A percentile compares a stretch with the other conserved stretches of the same genome.
These are phyloP conservation scores for Dermatemys mawii DNA, from an alignment of 2,113 vertebrate species.

Conservation along the genomic window DNA sequence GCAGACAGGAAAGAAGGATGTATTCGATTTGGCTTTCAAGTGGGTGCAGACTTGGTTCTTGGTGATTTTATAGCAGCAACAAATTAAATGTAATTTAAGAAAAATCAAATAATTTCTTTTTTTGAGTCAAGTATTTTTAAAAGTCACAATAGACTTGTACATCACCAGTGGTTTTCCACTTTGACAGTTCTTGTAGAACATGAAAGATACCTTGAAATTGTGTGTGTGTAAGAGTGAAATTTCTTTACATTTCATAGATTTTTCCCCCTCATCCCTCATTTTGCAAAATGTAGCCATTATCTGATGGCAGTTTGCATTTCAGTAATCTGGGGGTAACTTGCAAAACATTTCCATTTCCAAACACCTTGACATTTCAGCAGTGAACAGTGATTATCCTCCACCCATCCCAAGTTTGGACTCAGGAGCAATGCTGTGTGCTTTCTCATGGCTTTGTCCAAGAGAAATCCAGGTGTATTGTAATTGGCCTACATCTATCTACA, in stretches of 20 bases:
- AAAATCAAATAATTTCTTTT: neutral
- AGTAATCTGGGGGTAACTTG: neutral
- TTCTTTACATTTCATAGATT: conserved; percentile 3
- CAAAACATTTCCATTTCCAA: conserved; percentile 8
- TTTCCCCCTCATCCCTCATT: conserved; percentile 16
- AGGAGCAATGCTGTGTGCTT: neutral
- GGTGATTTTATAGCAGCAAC: neutral
- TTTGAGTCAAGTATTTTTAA: neutral
- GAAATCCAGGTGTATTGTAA: neutral
- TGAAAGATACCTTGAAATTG: conserved; percentile 3
- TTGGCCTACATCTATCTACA: neutral
- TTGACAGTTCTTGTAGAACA: conserved; percentile 8
- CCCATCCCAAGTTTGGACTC: neutral
- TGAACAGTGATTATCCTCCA: neutral
- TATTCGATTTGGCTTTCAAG: neutral
- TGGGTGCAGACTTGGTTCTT: neutral
- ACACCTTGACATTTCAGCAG: neutral
- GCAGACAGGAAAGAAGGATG: neutral
- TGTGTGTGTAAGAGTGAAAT: neutral
- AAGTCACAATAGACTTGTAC: neutral
- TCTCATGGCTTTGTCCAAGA: neutral
- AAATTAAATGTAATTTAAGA: neutral
- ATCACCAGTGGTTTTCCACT: conserved; percentile 21
- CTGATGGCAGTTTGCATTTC: conserved; percentile 1
- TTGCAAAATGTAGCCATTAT: neutral